Evolutionary conservation across 2,888 invertebrate species (phyloP).

Genomic region (Drosophila anomelani): DNA sequence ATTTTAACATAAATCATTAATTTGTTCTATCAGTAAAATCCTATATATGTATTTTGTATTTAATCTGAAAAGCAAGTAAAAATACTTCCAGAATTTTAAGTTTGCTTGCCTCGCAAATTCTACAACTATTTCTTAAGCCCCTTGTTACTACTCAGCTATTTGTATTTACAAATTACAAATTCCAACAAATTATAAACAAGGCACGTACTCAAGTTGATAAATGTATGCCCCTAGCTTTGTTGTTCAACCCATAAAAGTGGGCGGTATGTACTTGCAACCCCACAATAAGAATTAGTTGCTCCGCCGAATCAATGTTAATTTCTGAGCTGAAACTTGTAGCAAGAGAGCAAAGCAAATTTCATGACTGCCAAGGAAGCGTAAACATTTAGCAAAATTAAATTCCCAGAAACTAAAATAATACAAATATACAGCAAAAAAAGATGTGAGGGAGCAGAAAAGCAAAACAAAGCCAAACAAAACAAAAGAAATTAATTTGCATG

Average conservation of each 20-base stretch:
- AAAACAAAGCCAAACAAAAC: conserved; percentile 29
- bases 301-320: conserved; percentile 7
- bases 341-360: background rate
- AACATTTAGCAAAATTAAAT: conserved; percentile 62
- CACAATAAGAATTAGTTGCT: background rate
- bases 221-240: background rate
- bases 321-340: background rate
- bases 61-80: background rate
- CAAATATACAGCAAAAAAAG: conserved; percentile 32
- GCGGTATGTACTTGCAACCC: background rate
- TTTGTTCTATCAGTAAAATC: too few relatives aligned
- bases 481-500: conserved; percentile 71
- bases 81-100: background rate
- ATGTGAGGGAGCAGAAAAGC: background rate
- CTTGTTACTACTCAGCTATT: background rate
- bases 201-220: conserved; percentile 18
- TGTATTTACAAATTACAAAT: conserved; percentile 27
- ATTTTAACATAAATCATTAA: background rate
- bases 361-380: conserved; percentile 18
- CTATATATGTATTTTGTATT: too few relatives aligned
- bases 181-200: conserved; percentile 8
- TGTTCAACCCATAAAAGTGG: conserved; percentile 10
- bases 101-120: background rate
- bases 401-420: conserved; percentile 60
- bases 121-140: background rate